Evolutionary conservation across 1,140 invertebrate genomes (phyloP), one percentile per base, ranked within the genome.

Genomic region (Bombus difficillimus): DNA sequence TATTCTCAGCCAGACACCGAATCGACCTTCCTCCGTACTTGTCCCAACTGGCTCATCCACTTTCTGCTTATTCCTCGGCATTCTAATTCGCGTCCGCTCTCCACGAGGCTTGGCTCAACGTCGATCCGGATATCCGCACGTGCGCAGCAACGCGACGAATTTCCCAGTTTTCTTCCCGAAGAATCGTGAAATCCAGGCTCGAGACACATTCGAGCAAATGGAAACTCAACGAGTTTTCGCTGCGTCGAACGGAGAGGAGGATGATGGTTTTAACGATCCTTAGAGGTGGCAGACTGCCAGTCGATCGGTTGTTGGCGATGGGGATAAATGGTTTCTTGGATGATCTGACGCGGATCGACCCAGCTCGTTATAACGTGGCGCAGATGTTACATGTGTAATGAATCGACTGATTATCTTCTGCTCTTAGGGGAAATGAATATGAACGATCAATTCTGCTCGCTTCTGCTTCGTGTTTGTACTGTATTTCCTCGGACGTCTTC

Each of bases 1-100:
- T 69, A 79, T 79, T 72, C 76, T 71, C 68, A 12, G 12, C 34
- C 82, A 68, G 73, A 32, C 37, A 66, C 59, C 62, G 81, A 77
- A 83, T 64, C 80, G n/a, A 81, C 47, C 53, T 47, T 71, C 37
- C 47, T 80, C 43, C 34, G 53, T 34, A 43, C 64, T 43, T 34
- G n/a, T 71, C 53, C 34, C 41, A 22, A 22, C 9, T 62, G 59
- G 9, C 13, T 39, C 41, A n/a, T 13, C 25, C 37, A 1, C 18
- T 39, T 41, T 10, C 32, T 64, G 64, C 32, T 22, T 34, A 37
- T 68, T 68, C 66, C 22, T n/a, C 28, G 39, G 28, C 39, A 18
- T 43, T 72, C n/a, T 41, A 72, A 41, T 41, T n/a, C 34, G 13
- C 47, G 6, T 22, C 47, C 18, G 18, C 59, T n/a, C 3, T 62